Evolutionary conservation across 53 echinoderm and acorn worm genomes (phyloP).

Genomic region (Mesocentrotus franciscanus): DNA sequence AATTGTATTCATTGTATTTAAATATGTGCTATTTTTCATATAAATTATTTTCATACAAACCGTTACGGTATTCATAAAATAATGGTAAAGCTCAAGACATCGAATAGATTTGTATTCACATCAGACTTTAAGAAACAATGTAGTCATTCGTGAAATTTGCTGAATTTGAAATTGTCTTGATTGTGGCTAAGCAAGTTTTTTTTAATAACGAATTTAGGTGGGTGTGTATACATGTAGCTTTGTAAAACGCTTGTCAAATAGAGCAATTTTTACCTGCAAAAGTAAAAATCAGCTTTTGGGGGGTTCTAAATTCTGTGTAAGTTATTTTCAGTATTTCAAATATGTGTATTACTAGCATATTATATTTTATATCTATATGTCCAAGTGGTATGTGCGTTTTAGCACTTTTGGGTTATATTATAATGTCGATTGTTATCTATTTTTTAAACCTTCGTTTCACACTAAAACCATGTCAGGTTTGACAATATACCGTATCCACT

Average conservation of each 20-base stretch:
- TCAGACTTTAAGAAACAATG: too few species aligned
- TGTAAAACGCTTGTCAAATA: too few species aligned
- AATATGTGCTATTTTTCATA: not conserved
- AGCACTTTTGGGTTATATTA: not conserved
- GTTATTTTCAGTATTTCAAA: too few species aligned
- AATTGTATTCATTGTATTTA: not conserved
- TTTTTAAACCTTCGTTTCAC: not conserved
- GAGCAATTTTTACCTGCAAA: too few species aligned
- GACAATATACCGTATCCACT: conserved; percentile 22
- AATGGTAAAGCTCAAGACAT: too few species aligned
- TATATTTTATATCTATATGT: not conserved
- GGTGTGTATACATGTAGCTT: too few species aligned
- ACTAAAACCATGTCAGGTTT: conserved; percentile 21
- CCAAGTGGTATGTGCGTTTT: not conserved
- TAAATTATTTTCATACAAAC: not conserved
- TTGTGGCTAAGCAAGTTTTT: too few species aligned
- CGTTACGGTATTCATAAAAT: too few species aligned
- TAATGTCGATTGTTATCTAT: not conserved
- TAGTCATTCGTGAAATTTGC: not conserved
- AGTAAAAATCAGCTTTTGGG: too few species aligned
- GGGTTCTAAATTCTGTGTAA: too few species aligned
- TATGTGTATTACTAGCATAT: not conserved
- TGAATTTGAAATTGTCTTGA: not conserved
- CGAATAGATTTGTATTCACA: too few species aligned
- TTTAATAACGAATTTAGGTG: too few species aligned